Conservation (phyloP, 23 tunicate genomes). For the Trididemnum nubilum region DNA sequence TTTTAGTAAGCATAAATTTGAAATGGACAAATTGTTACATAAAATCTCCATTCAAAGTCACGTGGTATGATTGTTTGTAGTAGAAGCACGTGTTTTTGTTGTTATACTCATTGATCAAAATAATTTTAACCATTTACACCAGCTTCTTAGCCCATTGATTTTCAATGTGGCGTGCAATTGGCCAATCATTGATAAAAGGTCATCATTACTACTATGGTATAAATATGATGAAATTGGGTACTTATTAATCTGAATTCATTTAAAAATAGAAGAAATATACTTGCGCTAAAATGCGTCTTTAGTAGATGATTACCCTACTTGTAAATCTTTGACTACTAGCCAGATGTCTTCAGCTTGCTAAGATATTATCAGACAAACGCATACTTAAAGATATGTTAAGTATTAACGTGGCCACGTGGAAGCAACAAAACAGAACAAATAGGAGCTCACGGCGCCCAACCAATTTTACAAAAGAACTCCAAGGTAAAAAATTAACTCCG, state of each 20-base stretch:
- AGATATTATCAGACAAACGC: conserved; percentile 8
- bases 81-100: conserved; percentile 41
- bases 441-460: background rate
- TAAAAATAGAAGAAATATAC: background rate
- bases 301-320: conserved; percentile 58
- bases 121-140: conserved; percentile 23
- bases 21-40: no score
- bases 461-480: conserved; percentile 33
- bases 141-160: background rate
- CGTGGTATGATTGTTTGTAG: no score
- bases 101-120: background rate
- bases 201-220: background rate
- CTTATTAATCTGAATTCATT: conserved; percentile 32
- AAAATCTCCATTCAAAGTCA: no score
- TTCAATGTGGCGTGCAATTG: background rate
- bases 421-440: conserved; percentile 29
- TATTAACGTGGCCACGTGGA: conserved; percentile 47
- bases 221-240: background rate
- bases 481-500: conserved; percentile 51
- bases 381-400: conserved; percentile 52
- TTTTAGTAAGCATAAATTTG: no score
- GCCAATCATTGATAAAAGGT: conserved; percentile 13
- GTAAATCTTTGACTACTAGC: conserved; percentile 70
- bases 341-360: conserved; percentile 32
- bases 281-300: background rate